Evolutionary conservation across 2,888 invertebrate species (phyloP).

Genomic region (Eilema griseolum): DNA sequence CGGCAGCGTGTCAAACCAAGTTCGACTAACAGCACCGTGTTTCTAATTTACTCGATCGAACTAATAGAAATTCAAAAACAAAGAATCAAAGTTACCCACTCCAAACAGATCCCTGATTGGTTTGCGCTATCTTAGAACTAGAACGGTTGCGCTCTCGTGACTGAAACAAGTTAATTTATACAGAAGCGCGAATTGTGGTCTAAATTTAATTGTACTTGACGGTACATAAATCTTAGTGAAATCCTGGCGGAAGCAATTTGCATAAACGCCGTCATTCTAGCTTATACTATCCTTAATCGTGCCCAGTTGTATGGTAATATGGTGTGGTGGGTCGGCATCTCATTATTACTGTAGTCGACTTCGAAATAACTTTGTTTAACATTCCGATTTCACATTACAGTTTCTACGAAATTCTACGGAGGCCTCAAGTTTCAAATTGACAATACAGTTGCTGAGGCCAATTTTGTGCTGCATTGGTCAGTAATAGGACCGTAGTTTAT

Average conservation of each 20-base stretch:
- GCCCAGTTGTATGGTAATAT: constrained; percentile 58
- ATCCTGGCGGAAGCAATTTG: constrained; percentile 82
- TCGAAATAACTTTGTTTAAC: constrained; percentile 2
- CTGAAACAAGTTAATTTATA: constrained; percentile 76
- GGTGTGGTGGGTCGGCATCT: constrained; percentile 26
- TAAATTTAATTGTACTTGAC: constrained; percentile 84
- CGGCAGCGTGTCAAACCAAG: too few species aligned
- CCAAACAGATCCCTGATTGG: constrained; percentile 5
- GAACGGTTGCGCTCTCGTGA: constrained; percentile 44
- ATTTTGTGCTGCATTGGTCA: background rate
- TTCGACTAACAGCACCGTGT: too few species aligned
- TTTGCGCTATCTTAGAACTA: constrained; percentile 30
- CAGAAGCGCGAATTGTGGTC: constrained; percentile 71
- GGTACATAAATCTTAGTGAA: constrained; percentile 79
- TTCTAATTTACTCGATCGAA: background rate
- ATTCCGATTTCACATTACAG: background rate
- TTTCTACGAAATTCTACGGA: background rate
- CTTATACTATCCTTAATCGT: constrained; percentile 70
- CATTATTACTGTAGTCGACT: background rate
- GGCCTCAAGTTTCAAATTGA: constrained; percentile 3
- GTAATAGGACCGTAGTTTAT: background rate
- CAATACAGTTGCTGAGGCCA: background rate
- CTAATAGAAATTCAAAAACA: background rate
- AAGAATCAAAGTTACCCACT: constrained; percentile 10
- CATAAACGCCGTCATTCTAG: constrained; percentile 77